A percentile compares a stretch with the other conserved stretches of the same genome.
These are phyloP conservation scores for Smutsia temminckii DNA, from an alignment of 2,797 vertebrate species.

Conservation along the genomic window DNA sequence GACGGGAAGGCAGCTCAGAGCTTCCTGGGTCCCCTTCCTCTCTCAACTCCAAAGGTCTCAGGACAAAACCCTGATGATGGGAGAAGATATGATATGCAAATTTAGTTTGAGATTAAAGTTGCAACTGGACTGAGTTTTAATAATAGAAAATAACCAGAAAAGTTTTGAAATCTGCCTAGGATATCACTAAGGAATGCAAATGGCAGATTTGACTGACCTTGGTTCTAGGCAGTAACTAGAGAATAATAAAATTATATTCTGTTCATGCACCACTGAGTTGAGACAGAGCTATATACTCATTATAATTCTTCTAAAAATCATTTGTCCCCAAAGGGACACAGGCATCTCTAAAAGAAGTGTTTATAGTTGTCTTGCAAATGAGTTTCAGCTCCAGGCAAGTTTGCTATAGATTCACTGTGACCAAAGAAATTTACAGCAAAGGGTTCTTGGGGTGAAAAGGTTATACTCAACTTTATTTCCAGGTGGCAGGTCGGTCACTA, in stretches of 20 bases:
- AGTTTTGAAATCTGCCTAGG: conserved; percentile 4
- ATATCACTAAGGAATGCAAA: background rate
- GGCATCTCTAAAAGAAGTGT: background rate
- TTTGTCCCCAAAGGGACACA: background rate
- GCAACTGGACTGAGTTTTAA: background rate
- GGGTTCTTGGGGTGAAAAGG: too few relatives aligned
- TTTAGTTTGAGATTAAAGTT: background rate
- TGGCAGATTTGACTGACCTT: background rate
- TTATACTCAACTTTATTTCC: too few relatives aligned
- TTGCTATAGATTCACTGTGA: too few relatives aligned
- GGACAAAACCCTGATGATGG: background rate
- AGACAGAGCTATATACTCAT: background rate
- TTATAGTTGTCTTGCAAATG: background rate
- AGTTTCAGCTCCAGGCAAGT: too few relatives aligned
- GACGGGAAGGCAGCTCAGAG: background rate
- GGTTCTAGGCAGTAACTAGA: background rate
- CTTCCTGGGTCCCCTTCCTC: background rate
- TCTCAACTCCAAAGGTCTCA: background rate
- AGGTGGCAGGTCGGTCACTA: too few relatives aligned
- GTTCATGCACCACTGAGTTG: background rate
- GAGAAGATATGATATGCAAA: background rate
- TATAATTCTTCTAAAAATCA: background rate
- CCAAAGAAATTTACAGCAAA: too few relatives aligned
- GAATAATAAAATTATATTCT: background rate
- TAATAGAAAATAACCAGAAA: background rate